Evolutionary conservation across 2,888 invertebrate genomes (phyloP).

Genomic region (Pristionchus mayeri): DNA sequence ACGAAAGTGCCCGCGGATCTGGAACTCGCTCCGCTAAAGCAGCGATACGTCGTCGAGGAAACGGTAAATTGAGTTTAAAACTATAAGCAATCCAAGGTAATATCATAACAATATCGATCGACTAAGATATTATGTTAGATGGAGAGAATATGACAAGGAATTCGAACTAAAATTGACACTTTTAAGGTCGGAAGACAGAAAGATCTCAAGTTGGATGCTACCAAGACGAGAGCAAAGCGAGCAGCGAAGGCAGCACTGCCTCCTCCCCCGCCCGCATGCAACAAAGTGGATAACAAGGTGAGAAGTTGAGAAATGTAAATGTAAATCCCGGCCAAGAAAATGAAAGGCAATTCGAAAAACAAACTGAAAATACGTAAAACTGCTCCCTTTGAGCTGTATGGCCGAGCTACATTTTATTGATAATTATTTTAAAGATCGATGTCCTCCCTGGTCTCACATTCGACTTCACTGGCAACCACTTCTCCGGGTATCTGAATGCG

Average conservation of each 20-base stretch:
- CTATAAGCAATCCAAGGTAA: not conserved
- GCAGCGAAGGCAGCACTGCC: conserved; percentile 30
- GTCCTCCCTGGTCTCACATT: conserved; percentile 72
- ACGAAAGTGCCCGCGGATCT: not conserved
- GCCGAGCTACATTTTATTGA: no score
- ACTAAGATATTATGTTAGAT: no score
- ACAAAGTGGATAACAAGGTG: conserved; percentile 55
- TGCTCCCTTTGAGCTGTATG: no score
- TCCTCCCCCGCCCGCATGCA: conserved; percentile 56
- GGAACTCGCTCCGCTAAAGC: conserved; percentile 9
- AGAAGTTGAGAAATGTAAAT: not conserved
- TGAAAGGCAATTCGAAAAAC: no score
- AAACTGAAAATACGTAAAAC: no score
- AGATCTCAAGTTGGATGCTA: not conserved
- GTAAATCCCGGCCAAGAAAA: no score
- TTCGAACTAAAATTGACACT: not conserved
- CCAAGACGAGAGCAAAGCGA: not conserved
- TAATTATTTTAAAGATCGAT: conserved; percentile 60
- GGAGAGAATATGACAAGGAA: no score
- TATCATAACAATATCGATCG: no score
- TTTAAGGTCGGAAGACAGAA: conserved; percentile 30
- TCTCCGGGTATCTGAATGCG: conserved; percentile 77
- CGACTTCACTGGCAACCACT: conserved; percentile 77
- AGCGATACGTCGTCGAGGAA: conserved; percentile 21
- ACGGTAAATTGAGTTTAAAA: not conserved